Conservation (phyloP, 1,140 invertebrate species). For the Drosophila punjabiensis region DNA sequence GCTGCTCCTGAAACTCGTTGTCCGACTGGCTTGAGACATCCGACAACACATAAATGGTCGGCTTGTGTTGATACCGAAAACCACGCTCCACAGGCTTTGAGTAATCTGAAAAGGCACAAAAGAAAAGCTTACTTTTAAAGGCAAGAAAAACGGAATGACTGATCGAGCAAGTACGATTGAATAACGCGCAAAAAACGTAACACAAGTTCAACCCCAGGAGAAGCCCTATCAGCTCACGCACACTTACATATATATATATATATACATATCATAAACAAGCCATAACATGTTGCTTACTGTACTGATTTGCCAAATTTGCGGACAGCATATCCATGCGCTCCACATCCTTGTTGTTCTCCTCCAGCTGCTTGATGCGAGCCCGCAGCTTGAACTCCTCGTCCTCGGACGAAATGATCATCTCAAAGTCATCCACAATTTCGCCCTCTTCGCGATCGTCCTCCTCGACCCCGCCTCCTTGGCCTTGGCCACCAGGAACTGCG, state of each 20-base stretch:
- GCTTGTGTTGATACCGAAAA: conserved; percentile 23
- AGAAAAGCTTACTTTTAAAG: not conserved
- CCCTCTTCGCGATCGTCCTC: conserved; percentile 74
- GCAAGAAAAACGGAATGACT: too few species aligned
- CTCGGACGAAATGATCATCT: conserved; percentile 79
- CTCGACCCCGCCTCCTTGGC: not conserved
- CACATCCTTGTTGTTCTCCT: conserved; percentile 80
- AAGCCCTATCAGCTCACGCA: not conserved
- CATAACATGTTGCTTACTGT: conserved; percentile 64
- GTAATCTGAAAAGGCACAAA: conserved; percentile 46
- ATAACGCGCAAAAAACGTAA: not conserved
- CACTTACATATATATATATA: not conserved
- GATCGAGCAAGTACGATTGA: not conserved
- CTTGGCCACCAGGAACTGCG: not conserved
- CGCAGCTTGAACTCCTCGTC: conserved; percentile 78
- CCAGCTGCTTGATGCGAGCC: conserved; percentile 76
- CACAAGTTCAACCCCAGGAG: conserved; percentile 1
- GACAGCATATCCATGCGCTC: conserved; percentile 79
- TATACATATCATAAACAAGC: not conserved
- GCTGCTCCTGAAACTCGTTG: conserved; percentile 40
- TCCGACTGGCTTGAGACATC: conserved; percentile 70
- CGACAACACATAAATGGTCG: conserved; percentile 45
- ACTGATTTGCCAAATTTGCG: conserved; percentile 67
- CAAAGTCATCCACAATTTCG: conserved; percentile 83
- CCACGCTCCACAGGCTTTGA: conserved; percentile 26